Evolutionary conservation across 2,797 vertebrate species (phyloP).

Genomic region (Pseudotriccus pelzelni): DNA sequence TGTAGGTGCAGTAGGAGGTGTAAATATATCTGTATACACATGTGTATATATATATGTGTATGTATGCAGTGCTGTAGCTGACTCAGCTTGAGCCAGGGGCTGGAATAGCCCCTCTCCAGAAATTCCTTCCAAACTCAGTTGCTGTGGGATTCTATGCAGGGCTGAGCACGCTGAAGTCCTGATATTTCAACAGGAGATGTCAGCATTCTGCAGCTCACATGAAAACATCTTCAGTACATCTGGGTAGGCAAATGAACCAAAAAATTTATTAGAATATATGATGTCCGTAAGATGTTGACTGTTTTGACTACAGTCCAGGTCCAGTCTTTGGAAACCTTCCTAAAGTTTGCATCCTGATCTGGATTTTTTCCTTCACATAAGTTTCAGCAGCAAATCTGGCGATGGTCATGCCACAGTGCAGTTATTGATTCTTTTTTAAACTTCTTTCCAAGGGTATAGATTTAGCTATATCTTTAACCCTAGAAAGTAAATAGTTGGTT

Average conservation of each 20-base stretch:
- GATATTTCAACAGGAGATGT: constrained; percentile 33
- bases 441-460: background rate
- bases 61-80: background rate
- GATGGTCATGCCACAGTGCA: background rate
- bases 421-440: background rate
- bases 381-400: background rate
- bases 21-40: background rate
- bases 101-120: background rate
- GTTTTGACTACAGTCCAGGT: background rate
- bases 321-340: background rate
- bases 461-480: background rate
- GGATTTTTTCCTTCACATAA: background rate
- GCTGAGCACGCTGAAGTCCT: background rate
- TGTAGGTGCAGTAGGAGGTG: background rate
- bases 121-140: background rate
- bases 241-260: background rate
- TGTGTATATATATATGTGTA: background rate
- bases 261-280: background rate
- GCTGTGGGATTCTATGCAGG: background rate
- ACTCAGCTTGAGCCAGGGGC: rapidly evolving
- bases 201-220: constrained; percentile 39
- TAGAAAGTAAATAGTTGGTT: background rate
- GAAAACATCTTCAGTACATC: background rate
- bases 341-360: background rate
- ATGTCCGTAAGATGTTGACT: background rate